Conservation (phyloP, 2,113 vertebrate genomes). For the Pygoscelis antarcticus region DNA sequence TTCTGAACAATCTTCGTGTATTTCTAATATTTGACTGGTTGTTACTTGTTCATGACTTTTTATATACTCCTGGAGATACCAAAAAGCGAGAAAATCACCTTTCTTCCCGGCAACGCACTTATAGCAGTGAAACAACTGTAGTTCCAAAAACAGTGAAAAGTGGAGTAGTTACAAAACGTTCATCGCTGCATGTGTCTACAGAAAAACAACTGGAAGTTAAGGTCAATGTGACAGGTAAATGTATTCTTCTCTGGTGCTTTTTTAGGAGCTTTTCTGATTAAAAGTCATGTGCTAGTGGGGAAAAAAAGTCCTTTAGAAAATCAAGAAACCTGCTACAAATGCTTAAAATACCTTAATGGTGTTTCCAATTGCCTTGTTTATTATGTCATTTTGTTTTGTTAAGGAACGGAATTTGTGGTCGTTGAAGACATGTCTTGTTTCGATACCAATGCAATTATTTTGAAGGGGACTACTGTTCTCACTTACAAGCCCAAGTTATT, state of each 20-base stretch:
- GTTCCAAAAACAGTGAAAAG: conserved; percentile 92
- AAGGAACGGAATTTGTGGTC: conserved; percentile 97
- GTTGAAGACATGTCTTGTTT: conserved; percentile 91
- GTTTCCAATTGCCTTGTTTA: background rate
- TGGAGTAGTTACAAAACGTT: conserved; percentile 94
- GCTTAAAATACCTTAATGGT: background rate
- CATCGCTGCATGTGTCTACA: conserved; percentile 82
- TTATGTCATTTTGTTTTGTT: background rate
- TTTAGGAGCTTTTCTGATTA: background rate
- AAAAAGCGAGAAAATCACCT: conserved; percentile 55
- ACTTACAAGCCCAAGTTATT: conserved; percentile 93
- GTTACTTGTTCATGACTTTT: conserved; percentile 87
- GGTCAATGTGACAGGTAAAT: conserved; percentile 92
- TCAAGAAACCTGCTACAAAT: background rate
- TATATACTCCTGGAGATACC: conserved; percentile 78
- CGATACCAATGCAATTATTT: conserved; percentile 91
- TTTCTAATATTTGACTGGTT: conserved; percentile 98
- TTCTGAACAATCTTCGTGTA: conserved; percentile 94
- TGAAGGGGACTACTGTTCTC: conserved; percentile 97
- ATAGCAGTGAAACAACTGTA: conserved; percentile 67
- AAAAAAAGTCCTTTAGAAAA: background rate
- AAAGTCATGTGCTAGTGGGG: background rate
- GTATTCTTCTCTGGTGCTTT: background rate
- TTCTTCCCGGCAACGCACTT: conserved; percentile 53
- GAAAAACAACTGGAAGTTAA: conserved; percentile 92